Evolutionary conservation across 2,797 vertebrate genomes (phyloP).

Genomic region (Coreius guichenoti): DNA sequence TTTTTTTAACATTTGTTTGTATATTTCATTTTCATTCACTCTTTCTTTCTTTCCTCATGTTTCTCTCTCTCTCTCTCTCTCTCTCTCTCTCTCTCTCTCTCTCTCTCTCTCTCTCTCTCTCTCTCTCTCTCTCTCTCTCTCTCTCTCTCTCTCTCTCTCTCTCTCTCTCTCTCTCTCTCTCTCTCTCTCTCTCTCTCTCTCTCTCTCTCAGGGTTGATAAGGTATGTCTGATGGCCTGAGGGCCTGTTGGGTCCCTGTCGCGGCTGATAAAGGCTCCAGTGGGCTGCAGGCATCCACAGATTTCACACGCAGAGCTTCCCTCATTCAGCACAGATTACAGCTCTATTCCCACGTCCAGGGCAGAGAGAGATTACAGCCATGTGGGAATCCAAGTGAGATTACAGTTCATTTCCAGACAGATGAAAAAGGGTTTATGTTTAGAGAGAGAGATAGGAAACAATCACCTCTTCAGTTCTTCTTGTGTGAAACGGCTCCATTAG

Average conservation of each 20-base stretch:
- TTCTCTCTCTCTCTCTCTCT: background rate
- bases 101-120: conserved; percentile 1
- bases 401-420: conserved; percentile 25
- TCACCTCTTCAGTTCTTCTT: background rate
- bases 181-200: conserved; percentile 25
- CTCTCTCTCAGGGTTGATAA: conserved; percentile 63
- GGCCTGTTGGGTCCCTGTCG: conserved; percentile 51
- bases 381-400: conserved; percentile 69
- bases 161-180: conserved; percentile 15
- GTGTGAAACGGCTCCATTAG: conserved; percentile 16
- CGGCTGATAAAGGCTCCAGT: conserved; percentile 65
- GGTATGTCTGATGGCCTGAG: conserved; percentile 38
- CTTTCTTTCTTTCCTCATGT: background rate
- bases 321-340: conserved; percentile 65
- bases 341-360: conserved; percentile 60
- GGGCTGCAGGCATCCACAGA: conserved; percentile 59
- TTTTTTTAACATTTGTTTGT: background rate
- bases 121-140: conserved; percentile 19
- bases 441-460: background rate
- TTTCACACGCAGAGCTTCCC: conserved; percentile 64
- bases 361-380: conserved; percentile 68
- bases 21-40: background rate
- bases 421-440: conserved; percentile 21
- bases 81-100: conserved; percentile 4
- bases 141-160: conserved; percentile 14